A percentile compares a stretch with the other conserved stretches of the same genome.
Conservation (phyloP, 2,113 vertebrate species). For the Columba livia region DNA sequence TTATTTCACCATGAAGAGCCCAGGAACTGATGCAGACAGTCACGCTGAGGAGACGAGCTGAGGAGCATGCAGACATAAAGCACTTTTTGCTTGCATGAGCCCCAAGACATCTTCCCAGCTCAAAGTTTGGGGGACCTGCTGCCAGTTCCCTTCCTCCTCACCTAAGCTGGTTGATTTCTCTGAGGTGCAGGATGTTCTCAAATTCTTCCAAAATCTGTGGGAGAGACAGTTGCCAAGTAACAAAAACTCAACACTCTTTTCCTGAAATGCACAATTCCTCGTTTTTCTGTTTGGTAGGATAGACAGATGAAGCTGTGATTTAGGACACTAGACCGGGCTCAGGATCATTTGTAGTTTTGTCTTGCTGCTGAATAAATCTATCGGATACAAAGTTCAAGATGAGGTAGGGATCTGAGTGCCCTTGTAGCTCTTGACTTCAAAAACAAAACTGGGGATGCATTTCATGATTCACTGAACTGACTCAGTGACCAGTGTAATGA, state of each 20-base stretch:
- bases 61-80: constrained; percentile 4
- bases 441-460: background rate
- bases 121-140: constrained; percentile 20
- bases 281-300: background rate
- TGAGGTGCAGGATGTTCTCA: constrained; percentile 26
- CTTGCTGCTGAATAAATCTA: background rate
- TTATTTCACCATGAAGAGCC: constrained; percentile 42
- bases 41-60: background rate
- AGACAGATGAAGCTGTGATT: background rate
- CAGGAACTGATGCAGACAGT: constrained; percentile 31
- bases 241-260: constrained; percentile 15
- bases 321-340: background rate
- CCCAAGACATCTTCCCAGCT: background rate
- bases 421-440: background rate
- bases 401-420: background rate
- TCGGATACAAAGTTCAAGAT: background rate
- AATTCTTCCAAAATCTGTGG: constrained; percentile 40
- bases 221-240: constrained; percentile 56
- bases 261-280: constrained; percentile 22
- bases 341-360: background rate
- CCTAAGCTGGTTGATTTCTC: constrained; percentile 9
- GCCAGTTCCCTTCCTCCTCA: constrained; percentile 41
- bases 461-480: background rate
- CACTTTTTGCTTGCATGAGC: background rate
- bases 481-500: background rate